Evolutionary conservation across 2,113 vertebrate genomes (phyloP), one percentile per base, ranked within the genome.

Genomic region (Embiotoca jacksoni): DNA sequence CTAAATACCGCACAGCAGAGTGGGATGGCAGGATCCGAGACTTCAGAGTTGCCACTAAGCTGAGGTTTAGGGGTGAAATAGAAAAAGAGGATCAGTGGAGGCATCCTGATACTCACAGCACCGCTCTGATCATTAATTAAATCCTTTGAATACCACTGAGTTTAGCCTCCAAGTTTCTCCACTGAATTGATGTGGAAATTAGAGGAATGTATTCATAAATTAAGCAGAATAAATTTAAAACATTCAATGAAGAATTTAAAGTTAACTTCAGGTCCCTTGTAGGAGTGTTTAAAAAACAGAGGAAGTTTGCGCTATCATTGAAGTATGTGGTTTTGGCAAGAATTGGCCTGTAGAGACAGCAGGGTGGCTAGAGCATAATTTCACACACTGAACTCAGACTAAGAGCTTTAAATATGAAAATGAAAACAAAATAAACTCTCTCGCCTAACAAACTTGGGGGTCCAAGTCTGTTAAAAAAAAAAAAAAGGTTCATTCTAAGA

Each of bases 141-240:
- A 75, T 80, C 32, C 65, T 14, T 7, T 56, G 50, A 71, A 80
- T 63, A 74, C 41, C 11, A 36, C 36, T 5, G 36, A 39, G n/a
- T 69, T 77, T 49, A 58, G 23, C 50, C 46, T 52, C 41, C 5
- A 55, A 50, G 11, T 63, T 72, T 41, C 31, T 39, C 11, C 4
- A 36, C 15, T 30, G n/a, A 75, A 69, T 46, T 80, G 46, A 74
- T 72, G 72, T 82, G 79, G 68, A 88, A 81, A 81, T 79, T 31
- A 7, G 46, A 83, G 76, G 75, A 2, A 85, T 81, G 76, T 81
- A 84, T 72, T 80, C 73, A 69, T 72, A 66, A 64, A 72, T 72
- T 60, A 44, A 75, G 60, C 31, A 69, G 53, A 81, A 58, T 36
- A 64, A 60, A 82, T 53, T 64, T 63, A 31, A 66, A 87, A 60